Evolutionary conservation across 2,797 vertebrate genomes (phyloP).

Genomic region (Aerospiza tachiro): DNA sequence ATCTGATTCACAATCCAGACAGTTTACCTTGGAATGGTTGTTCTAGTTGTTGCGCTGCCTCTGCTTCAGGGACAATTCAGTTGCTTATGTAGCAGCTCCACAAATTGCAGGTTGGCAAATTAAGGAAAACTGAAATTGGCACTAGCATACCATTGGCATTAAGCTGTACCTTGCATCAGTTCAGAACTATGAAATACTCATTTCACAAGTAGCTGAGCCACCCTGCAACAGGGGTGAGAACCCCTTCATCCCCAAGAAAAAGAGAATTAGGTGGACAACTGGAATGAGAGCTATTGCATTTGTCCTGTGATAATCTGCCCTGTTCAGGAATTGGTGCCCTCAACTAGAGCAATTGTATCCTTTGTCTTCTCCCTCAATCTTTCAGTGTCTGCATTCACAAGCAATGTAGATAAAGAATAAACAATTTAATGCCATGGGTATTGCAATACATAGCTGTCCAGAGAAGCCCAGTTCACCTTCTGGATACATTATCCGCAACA

Average conservation of each 20-base stretch:
- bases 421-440: background rate
- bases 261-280: background rate
- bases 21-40: background rate
- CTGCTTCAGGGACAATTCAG: background rate
- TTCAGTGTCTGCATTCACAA: background rate
- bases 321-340: background rate
- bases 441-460: background rate
- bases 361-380: background rate
- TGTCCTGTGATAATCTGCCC: background rate
- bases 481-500: background rate
- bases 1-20: background rate
- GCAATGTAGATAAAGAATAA: background rate
- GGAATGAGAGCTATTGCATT: background rate
- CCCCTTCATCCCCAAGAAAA: background rate
- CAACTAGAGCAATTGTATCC: background rate
- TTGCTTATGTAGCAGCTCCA: background rate
- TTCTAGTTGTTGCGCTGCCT: background rate
- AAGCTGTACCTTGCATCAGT: conserved; percentile 1
- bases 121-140: background rate
- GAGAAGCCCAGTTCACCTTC: background rate
- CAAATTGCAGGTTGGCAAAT: background rate
- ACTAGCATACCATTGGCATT: background rate
- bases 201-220: conserved; percentile 1
- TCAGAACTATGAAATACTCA: background rate
- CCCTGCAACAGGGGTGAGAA: background rate